Evolutionary conservation across 2,797 vertebrate species (phyloP).

Genomic region (Syngnathus acus): DNA sequence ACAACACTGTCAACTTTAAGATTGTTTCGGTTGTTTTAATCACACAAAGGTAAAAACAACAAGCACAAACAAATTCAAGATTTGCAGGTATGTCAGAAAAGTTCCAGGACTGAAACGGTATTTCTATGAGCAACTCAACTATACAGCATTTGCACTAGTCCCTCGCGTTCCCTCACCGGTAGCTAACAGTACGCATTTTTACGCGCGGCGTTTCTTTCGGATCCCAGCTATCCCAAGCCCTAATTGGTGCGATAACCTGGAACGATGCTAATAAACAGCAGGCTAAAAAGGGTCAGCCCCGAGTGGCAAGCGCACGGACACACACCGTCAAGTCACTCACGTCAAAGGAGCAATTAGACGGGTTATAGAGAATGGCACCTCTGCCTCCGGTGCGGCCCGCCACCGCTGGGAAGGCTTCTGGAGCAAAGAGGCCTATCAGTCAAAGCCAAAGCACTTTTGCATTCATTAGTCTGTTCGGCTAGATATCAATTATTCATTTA

Average conservation of each 20-base stretch:
- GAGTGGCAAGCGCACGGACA: constrained; percentile 44
- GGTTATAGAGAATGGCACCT: constrained; percentile 72
- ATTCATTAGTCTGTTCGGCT: constrained; percentile 73
- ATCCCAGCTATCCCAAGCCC: constrained; percentile 46
- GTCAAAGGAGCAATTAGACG: constrained; percentile 76
- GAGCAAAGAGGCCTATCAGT: constrained; percentile 66
- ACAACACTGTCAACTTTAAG: no score
- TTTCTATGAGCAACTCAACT: background rate
- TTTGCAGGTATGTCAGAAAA: no score
- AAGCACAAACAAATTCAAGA: no score
- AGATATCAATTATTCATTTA: constrained; percentile 74
- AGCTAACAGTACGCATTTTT: constrained; percentile 43
- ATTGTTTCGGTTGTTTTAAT: no score
- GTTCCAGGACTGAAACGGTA: no score
- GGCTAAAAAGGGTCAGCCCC: constrained; percentile 59
- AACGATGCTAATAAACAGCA: constrained; percentile 59
- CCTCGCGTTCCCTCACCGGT: background rate
- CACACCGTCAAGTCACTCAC: constrained; percentile 67
- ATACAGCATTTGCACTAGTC: background rate
- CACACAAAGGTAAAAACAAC: no score
- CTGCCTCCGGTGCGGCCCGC: constrained; percentile 57
- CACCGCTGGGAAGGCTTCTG: constrained; percentile 67
- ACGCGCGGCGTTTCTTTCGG: constrained; percentile 18
- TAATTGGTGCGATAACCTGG: constrained; percentile 65
- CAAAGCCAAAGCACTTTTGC: constrained; percentile 68